Evolutionary conservation across 2,888 invertebrate species (phyloP), one percentile per base, ranked within the genome.

Genomic region (Drosophila nr. perissopoda): DNA sequence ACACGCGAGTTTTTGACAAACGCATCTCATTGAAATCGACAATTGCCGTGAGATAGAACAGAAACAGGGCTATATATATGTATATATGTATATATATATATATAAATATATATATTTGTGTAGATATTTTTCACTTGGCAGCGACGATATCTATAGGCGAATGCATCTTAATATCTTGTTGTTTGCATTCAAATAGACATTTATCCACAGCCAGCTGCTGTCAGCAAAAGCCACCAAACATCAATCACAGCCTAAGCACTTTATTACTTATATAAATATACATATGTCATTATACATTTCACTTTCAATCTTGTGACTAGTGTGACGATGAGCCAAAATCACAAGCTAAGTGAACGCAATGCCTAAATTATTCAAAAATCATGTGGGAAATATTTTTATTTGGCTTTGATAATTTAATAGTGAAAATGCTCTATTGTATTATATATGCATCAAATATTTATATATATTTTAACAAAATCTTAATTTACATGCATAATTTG

Each of bases 1-100:
- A 86, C 85, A 86, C 70, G 83, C 60, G 84, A 88, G 83, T 69
- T 60, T 69, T 69, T 64, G 76, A 83, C 81, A 78, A 78, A 77
- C 66, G 69, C 72, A 71, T 68, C 48, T 69, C 85, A 82, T 72
- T 74, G 64, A 77, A 70, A 72, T 80, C 72, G 69, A 73, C 65
- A 68, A 80, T 81, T 70, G 74, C 71, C 65, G 59, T 80, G 80
- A 71, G 61, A 70, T 40, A 68, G 82, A 73, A 82, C 75, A 73
- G 70, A 73, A 78, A 63, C 68, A 67, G 71, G 69, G 40, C 57
- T 63, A 29, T 42, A 56, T 18, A 13, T 57, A 51, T 58, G 52
- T 33, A 42, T 18, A 54, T 33, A 31, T 40, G 7, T 34, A 27
- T 25, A 21, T 16, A 40, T 62, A 25, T 34, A 34, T 33, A 31